These are phyloP conservation scores for Anastrepha obliqua DNA, from an alignment of 1,140 invertebrate genomes.

Conservation along the genomic window DNA sequence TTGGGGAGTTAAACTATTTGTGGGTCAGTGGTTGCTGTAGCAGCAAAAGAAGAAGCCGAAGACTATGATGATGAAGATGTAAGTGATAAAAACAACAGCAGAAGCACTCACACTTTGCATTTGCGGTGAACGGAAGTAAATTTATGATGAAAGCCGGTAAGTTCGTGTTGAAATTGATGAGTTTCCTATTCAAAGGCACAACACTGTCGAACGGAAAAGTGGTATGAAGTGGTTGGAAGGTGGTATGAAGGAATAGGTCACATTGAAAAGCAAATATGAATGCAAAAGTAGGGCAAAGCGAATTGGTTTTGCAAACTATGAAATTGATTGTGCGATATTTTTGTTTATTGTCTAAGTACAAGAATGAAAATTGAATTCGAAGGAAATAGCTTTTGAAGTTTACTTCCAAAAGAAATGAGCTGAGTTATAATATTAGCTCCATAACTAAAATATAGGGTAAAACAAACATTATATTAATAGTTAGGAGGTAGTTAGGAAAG, in stretches of 20 bases:
- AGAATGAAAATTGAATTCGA: conserved; percentile 25
- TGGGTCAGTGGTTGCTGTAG: conserved; percentile 31
- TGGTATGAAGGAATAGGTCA: not conserved
- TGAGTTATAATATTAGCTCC: no score
- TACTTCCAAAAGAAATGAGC: no score
- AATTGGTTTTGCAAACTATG: conserved; percentile 12
- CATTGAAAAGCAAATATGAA: conserved; percentile 35
- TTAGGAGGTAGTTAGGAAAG: no score
- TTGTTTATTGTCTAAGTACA: conserved; percentile 31
- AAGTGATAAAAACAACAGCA: not conserved
- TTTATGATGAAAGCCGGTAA: conserved; percentile 46
- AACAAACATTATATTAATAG: no score
- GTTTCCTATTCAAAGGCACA: conserved; percentile 31
- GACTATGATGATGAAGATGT: not conserved
- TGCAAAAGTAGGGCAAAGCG: conserved; percentile 46
- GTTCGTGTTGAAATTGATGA: conserved; percentile 44
- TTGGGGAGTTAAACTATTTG: conserved; percentile 34
- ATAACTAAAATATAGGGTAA: no score
- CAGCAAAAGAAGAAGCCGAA: not conserved
- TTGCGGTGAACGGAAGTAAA: conserved; percentile 47
- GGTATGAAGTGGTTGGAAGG: not conserved
- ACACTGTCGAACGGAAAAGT: not conserved
- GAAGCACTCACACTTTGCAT: conserved; percentile 15
- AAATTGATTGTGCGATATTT: conserved; percentile 41
- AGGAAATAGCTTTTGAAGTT: not conserved